Evolutionary conservation across 2,797 vertebrate species (phyloP).

Genomic region (Esox lucius): DNA sequence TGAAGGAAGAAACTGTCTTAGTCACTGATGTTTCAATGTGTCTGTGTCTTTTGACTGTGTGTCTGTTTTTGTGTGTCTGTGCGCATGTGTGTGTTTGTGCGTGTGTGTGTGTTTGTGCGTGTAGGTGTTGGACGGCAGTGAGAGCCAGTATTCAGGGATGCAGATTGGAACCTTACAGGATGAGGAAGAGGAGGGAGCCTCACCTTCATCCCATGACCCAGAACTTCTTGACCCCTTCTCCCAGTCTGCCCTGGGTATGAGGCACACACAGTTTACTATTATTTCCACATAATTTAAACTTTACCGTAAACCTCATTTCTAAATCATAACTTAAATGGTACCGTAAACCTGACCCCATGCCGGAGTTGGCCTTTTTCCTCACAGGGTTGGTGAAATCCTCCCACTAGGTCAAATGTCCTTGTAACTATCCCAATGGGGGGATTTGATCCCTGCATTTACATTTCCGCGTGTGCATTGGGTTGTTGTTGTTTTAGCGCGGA

Average conservation of each 20-base stretch:
- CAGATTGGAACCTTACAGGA: conserved; percentile 89
- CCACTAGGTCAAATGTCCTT: too few relatives aligned
- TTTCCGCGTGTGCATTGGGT: too few relatives aligned
- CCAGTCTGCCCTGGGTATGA: conserved; percentile 81
- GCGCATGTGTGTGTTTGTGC: conserved; percentile 28
- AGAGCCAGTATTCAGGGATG: conserved; percentile 90
- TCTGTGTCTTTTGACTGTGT: conserved; percentile 14
- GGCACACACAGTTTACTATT: conserved; percentile 11
- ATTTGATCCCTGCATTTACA: too few relatives aligned
- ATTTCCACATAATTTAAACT: too few relatives aligned
- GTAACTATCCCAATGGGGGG: too few relatives aligned
- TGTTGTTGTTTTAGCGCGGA: conserved; percentile 73
- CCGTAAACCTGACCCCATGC: too few relatives aligned
- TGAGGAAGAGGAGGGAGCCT: conserved; percentile 84
- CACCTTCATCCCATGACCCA: conserved; percentile 66
- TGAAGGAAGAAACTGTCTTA: background rate
- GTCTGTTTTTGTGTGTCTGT: conserved; percentile 22
- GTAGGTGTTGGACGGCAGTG: conserved; percentile 90
- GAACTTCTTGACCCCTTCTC: conserved; percentile 77
- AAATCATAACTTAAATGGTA: background rate
- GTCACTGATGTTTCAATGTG: background rate
- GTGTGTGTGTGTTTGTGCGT: conserved; percentile 5
- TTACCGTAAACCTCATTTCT: too few relatives aligned
- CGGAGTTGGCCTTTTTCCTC: too few relatives aligned
- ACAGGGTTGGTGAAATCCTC: too few relatives aligned